Evolutionary conservation across 2,888 invertebrate genomes (phyloP).

Genomic region (Hirudinaria manillensis): DNA sequence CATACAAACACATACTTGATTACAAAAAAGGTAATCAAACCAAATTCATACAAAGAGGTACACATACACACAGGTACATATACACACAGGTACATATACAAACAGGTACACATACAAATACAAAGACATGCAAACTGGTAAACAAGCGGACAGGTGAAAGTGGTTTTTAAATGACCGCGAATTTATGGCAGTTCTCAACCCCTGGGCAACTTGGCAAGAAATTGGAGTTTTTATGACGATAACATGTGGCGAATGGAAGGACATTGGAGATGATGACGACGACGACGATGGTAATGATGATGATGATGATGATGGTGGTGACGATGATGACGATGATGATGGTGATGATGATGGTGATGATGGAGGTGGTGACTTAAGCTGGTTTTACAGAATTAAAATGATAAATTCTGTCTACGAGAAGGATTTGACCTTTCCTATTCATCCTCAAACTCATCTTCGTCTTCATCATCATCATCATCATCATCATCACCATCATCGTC

Average conservation of each 20-base stretch:
- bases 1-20: not conserved
- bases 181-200: too few relatives aligned
- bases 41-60: not conserved
- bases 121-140: not conserved
- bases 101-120: not conserved
- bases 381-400: too few relatives aligned
- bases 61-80: not conserved
- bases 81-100: not conserved
- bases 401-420: too few relatives aligned
- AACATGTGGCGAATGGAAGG: conserved; percentile 90
- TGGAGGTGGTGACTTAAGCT: not conserved
- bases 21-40: not conserved
- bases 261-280: conserved; percentile 73
- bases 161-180: too few relatives aligned
- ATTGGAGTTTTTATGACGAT: conserved; percentile 57
- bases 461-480: conserved; percentile 13
- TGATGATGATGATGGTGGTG: conserved; percentile 15
- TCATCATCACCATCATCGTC: conserved; percentile 11
- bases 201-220: too few relatives aligned
- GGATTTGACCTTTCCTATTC: too few relatives aligned
- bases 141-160: conserved; percentile 44
- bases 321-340: conserved; percentile 25
- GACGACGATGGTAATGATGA: conserved; percentile 74
- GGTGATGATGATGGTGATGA: conserved; percentile 26
- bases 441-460: not conserved